Base-by-base conservation (phyloP, 2,888 invertebrate species). In the Drosophila koepferae region DNA sequence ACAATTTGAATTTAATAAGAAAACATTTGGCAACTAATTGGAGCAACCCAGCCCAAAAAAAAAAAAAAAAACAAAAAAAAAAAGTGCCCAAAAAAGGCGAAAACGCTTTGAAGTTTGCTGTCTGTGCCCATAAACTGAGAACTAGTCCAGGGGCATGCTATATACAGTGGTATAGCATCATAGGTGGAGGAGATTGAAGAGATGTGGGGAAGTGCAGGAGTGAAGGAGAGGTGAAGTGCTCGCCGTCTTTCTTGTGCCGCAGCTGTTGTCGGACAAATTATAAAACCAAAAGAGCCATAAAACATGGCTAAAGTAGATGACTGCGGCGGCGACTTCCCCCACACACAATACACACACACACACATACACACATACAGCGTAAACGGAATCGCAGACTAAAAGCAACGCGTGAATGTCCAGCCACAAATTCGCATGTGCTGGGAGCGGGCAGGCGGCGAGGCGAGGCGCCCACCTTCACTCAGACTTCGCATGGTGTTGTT, bases 21-120 rank as follows among this genome's bases (percentile, higher is more conserved):
- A 77, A 70, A 63, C 65, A 80, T 78, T 80, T 76, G 81, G 65
- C 81, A 85, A 82, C 84, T 85, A 85, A 85, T 85, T 85, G 90
- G 83, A 76, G 86, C 84, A 71, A 58, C 61, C 58, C 56, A 66
- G 16, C 56, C 48, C 54, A 56, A 51, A 41, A 38, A 23, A 20
- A 20, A 56, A 51, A 41, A 38, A 23, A 2, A 56, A 51, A 41
- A 38, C 1, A 2, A 14, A 0, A 6, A 14, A 54, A 56, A 72
- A 38, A 36, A 48, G 20, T 46, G 51, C 18, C 80, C 75, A 56
- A 77, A 77, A 59, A 80, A 76, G 81, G 81, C 71, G 34, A 77
- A 77, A 77, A 68, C 40, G 86, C 85, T 89, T 83, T 83, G 82
- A 83, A 71, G 90, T 81, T 55, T 62, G 53, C 16, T 56, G 62